Evolutionary conservation across 2,797 vertebrate genomes (phyloP), one percentile per base, ranked within the genome.

Genomic region (Ispidina picta): DNA sequence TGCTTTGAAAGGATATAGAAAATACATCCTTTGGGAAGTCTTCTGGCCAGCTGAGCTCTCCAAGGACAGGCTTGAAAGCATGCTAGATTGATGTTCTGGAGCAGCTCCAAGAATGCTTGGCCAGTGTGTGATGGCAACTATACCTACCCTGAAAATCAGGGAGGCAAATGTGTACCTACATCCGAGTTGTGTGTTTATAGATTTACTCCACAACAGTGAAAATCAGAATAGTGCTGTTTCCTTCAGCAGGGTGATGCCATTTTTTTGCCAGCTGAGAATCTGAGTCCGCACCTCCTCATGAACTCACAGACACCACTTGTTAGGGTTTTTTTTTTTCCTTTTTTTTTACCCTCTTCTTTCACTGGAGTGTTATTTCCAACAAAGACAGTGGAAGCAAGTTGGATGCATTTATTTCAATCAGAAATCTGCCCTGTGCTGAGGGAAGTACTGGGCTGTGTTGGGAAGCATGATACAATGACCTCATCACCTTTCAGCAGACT

Each of bases 21-120:
- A 92, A 83, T 44, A 5, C 18, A 74, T 88, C 46, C 46, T 91
- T 87, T 86, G 88, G 62, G 72, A 71, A 69, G 39, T 10, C 37
- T 49, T 84, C 69, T 80, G 78, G 72, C 71, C 81, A 88, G 79
- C 43, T 59, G 80, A 73, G 74, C 63, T 88, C 71, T 88, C 56
- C 44, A 48, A 63, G 83, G 76, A n/a, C 13, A 23, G 54, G 56
- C 54, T 19, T 71, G 81, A 51, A 74, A 80, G 49, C 29, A 12
- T 29, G 21, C n/a, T 46, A 23, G 68, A 55, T 21, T 39, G 78
- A 41, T 85, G 46, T 54, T 58, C 75, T 90, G 86, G 84, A 77
- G 63, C 65, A 77, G 78, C 62, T 83, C 71, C 91, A 82, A 22
- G 70, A 69, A 52, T 21, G 31, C 52, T 54, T 74, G 83, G 68